Base-by-base conservation (phyloP, 2,797 vertebrate genomes). In the Poeciliopsis turneri region DNA sequence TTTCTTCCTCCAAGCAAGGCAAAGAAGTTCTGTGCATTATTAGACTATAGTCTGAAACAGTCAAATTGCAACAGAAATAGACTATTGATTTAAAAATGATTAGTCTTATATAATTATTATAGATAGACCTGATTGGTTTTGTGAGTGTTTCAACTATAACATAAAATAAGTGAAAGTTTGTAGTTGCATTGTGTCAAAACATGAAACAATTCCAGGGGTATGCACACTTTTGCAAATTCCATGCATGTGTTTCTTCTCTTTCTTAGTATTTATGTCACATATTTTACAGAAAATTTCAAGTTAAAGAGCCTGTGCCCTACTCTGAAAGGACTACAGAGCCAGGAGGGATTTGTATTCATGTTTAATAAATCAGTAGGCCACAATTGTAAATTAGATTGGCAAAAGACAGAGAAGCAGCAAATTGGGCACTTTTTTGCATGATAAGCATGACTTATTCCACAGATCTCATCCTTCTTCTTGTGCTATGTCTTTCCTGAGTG, bases 351-450 rank as follows among this genome's bases (percentile, higher is more conserved):
- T 69, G 66, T 69, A n/a, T 69, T 43, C 66, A 69, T 43, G 66
- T 69, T 69, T 69, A 69, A n/a, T 69, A 45, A 69, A 69, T 69
- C 66, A 69, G 39, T 25, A 5, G 41, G 53, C 68, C 23, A 45
- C 23, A 69, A 11, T n/a, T 69, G n/a, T 45, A 69, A 45, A 69
- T 69, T 45, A 69, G 41, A 69, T 69, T 69, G 66, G 66, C 39
- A 69, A 69, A 69, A 25, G 39, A 43, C 11, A 2, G 12, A 45
- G 41, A 25, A 69, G 11, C 39, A 43, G 39, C 66, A 69, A 69
- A 69, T 69, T 69, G 39, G 23, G 39, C 25, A 43, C 15, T n/a
- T 43, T 45, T n/a, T 45, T 45, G 39, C 66, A 69, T 45, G 11
- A 45, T 43, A n/a, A 69, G 66, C 66, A 43, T n/a, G 25, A 45